phyloP scores from a whole-genome alignment of 2,113 vertebrate genomes.

The Cisticola juncidis region DNA sequence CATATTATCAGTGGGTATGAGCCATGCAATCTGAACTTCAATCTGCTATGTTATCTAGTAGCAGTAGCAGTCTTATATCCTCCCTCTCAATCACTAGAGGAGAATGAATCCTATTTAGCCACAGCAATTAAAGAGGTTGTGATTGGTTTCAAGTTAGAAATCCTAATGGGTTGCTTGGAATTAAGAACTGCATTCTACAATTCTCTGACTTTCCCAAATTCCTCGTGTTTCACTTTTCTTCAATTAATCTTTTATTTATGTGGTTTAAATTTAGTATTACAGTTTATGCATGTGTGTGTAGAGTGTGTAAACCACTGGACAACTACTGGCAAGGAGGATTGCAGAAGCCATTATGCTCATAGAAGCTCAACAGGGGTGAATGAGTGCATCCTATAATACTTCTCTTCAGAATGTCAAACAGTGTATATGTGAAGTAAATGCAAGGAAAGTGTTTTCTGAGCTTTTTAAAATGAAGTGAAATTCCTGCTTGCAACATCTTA shows the following conservation, averaged over 20 bases:
- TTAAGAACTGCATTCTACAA: neutral
- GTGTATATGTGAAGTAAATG: neutral
- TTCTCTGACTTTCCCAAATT: neutral
- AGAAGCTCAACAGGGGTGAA: neutral
- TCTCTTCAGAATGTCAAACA: conserved; percentile 19
- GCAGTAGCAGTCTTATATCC: neutral
- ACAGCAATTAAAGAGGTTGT: neutral
- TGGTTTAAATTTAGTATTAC: neutral
- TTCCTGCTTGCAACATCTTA: conserved; percentile 64
- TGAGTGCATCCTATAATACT: neutral
- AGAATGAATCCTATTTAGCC: conserved; percentile 2
- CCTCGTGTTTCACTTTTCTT: neutral
- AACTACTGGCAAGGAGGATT: conserved; percentile 5
- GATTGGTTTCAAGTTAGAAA: neutral
- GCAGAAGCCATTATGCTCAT: neutral
- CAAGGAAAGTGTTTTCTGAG: conserved; percentile 32
- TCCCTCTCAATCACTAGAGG: neutral
- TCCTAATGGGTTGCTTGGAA: neutral
- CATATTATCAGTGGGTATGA: neutral
- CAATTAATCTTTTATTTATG: neutral
- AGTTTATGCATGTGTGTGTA: neutral
- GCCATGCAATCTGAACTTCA: neutral
- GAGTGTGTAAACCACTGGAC: neutral
- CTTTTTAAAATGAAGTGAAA: conserved; percentile 57
- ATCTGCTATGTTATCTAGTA: neutral